These are phyloP conservation scores for Suncus etruscus DNA, from an alignment of 2,113 vertebrate genomes.

Conservation along the genomic window DNA sequence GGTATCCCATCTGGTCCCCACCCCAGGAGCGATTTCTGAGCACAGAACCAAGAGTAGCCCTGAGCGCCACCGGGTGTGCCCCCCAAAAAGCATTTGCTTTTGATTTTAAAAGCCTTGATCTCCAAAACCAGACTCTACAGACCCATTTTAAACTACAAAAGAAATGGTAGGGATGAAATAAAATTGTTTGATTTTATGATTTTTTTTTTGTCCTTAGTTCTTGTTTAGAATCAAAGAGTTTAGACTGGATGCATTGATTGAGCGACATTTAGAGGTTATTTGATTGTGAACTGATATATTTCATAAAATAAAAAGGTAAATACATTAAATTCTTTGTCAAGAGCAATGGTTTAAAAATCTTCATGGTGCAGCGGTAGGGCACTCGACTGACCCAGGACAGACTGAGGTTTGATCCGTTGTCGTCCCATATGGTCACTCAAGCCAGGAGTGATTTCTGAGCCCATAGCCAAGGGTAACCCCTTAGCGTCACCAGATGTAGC, in stretches of 20 bases:
- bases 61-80: too few relatives aligned
- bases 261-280: not conserved
- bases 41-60: too few relatives aligned
- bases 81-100: too few relatives aligned
- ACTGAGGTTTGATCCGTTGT: too few relatives aligned
- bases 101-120: not conserved
- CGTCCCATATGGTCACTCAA: too few relatives aligned
- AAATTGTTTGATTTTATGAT: not conserved
- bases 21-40: too few relatives aligned
- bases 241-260: not conserved
- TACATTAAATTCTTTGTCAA: not conserved
- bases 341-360: too few relatives aligned
- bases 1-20: too few relatives aligned
- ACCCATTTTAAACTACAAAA: not conserved
- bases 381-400: too few relatives aligned
- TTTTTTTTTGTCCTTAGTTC: not conserved
- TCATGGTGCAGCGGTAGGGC: not conserved
- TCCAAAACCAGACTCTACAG: not conserved
- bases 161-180: slow-evolving; percentile 9
- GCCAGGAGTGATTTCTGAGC: too few relatives aligned
- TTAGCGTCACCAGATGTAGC: too few relatives aligned
- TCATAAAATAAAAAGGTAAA: not conserved
- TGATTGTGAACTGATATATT: not conserved
- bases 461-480: too few relatives aligned
- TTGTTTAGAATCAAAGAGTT: not conserved